These are phyloP conservation scores for Argyra leucocephala DNA, from an alignment of 2,888 invertebrate genomes.

Conservation along the genomic window DNA sequence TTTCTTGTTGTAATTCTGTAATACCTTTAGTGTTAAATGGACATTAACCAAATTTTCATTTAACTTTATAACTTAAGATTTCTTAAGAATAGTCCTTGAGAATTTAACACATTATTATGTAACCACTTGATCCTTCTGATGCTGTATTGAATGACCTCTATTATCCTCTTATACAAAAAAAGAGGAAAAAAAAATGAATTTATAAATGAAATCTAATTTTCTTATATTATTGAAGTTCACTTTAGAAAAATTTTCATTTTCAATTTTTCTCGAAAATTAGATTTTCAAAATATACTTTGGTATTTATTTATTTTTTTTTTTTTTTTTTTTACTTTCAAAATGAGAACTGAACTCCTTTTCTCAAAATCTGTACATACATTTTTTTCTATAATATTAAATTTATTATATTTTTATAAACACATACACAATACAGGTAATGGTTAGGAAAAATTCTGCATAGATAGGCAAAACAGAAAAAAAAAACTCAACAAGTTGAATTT, in stretches of 20 bases:
- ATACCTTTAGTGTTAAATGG: conserved; percentile 3
- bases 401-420: no score
- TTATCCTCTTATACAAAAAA: neutral
- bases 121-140: neutral
- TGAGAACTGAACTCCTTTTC: no score
- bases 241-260: neutral
- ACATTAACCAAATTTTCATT: neutral
- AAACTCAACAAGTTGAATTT: no score
- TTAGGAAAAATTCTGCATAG: no score
- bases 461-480: no score
- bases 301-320: neutral
- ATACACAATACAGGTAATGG: no score
- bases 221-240: neutral
- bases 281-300: neutral
- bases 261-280: neutral
- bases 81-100: neutral
- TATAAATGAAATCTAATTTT: neutral
- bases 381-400: no score
- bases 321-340: neutral
- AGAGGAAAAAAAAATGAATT: neutral
- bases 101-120: conserved; percentile 3
- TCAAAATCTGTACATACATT: no score
- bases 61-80: neutral
- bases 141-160: neutral
- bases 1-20: neutral